These are phyloP conservation scores for Dryococelus australis DNA, from an alignment of 2,888 invertebrate species.

Conservation along the genomic window DNA sequence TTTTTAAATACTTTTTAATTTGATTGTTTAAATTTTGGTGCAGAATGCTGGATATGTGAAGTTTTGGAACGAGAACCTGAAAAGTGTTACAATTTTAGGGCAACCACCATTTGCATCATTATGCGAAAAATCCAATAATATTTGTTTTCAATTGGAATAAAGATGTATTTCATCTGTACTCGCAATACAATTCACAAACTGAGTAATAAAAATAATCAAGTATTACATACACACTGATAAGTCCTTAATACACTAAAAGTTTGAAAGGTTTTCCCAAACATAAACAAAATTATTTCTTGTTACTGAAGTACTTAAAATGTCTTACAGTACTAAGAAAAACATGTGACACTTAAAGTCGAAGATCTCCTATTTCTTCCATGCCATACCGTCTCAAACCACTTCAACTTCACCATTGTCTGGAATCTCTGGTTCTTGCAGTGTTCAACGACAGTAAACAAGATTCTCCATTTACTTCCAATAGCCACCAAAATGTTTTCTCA, in stretches of 20 bases:
- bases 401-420: neutral
- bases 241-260: no score
- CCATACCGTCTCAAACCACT: neutral
- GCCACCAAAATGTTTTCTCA: constrained; percentile 7
- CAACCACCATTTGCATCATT: neutral
- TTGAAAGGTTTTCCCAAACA: no score
- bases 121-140: neutral
- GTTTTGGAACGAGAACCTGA: neutral
- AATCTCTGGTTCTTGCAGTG: constrained; percentile 6
- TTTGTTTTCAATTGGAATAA: neutral
- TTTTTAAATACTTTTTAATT: neutral
- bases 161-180: neutral
- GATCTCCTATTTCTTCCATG: neutral
- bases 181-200: neutral
- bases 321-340: neutral
- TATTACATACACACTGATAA: no score
- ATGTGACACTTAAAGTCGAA: neutral
- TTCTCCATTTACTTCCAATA: constrained; percentile 4
- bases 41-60: neutral
- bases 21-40: constrained; percentile 4
- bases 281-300: no score
- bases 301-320: no score
- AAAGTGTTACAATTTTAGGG: neutral
- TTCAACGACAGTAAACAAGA: neutral
- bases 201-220: neutral